Evolutionary conservation across 2,113 vertebrate species (phyloP).

Genomic region (Arenaria interpres): DNA sequence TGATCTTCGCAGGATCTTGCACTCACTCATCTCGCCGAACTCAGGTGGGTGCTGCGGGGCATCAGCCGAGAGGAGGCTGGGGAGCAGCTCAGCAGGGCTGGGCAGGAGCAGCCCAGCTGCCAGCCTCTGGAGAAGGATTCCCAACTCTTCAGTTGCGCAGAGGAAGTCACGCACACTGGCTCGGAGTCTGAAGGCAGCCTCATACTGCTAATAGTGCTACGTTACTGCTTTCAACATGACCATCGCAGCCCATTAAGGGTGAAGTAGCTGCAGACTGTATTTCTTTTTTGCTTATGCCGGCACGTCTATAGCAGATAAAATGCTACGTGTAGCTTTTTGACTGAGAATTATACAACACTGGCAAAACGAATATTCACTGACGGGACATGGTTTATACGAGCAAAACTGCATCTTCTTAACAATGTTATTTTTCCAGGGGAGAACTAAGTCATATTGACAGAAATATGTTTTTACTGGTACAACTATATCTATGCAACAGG

Average conservation of each 20-base stretch:
- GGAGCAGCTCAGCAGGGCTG: background rate
- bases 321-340: background rate
- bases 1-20: background rate
- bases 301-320: background rate
- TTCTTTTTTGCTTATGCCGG: background rate
- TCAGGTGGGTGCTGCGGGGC: background rate
- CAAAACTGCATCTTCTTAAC: background rate
- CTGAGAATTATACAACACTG: background rate
- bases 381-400: background rate
- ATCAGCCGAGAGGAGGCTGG: background rate
- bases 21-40: rapidly evolving
- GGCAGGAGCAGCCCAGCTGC: background rate
- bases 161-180: background rate
- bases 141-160: background rate
- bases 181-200: background rate
- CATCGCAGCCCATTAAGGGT: background rate
- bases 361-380: background rate
- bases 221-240: background rate
- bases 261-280: background rate
- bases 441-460: background rate
- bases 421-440: background rate
- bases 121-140: background rate
- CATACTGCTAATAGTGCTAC: background rate
- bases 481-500: background rate
- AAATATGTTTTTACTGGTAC: background rate